Evolutionary conservation across 2,113 vertebrate genomes (phyloP), one percentile per base, ranked within the genome.

Genomic region (Oxygymnocypris stewartii): DNA sequence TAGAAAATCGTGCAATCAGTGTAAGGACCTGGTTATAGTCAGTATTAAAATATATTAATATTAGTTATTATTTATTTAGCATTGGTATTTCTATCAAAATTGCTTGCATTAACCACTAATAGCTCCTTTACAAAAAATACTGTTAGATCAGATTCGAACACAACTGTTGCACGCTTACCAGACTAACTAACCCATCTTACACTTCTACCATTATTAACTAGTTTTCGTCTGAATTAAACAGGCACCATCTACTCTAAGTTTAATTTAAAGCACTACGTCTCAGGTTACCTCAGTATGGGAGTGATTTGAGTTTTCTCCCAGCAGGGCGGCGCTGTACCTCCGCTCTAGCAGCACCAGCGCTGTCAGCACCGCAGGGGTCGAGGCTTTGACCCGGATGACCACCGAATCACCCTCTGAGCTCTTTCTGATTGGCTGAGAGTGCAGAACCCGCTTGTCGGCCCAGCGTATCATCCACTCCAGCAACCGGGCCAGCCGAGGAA

Each of bases 401-500:
- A 97, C 94, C 4, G 88, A 65, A 42, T 91, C 92, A 12, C 88
- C 51, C 74, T 81, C 61, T 35, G 47, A 84, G 85, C 86, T 93
- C 88, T 90, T 90, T 85, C 90, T 92, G 40, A 85, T 78, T 37
- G 87, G 85, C 77, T 89, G 88, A 80, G 90, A 84, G 79, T 92
- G 82, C 42, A 94, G 90, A 23, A 94, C 84, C 85, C 94, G 96
- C 85, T 94, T 94, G 42, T 98, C 95, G 1, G 96, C 96, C 98
- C 98, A 99, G n/a, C 97, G 96, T 28, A 97, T 92, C 97, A 99
- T 97, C 98, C 98, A 99, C 88, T 98, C 97, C 84, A 99, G 91
- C 79, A 99, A 90, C 88, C 95, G 94, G 78, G 93, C 93, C 71
- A 96, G 90, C 76, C 47, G 86, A 74, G 91, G 94, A 84, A 95